Conservation (phyloP, 2,888 invertebrate genomes). For the Autographa gamma region DNA sequence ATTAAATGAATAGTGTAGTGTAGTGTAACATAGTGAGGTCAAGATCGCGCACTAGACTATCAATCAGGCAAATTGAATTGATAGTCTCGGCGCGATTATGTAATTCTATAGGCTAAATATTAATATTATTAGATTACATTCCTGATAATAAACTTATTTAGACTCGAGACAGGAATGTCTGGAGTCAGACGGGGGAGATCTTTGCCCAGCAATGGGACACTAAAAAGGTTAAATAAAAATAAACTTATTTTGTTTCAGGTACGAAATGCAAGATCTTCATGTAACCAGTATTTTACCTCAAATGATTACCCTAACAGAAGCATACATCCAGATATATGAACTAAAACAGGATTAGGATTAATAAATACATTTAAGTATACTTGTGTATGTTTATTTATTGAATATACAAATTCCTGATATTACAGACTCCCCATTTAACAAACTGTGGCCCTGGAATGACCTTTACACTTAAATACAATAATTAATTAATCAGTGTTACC, state of each 20-base stretch:
- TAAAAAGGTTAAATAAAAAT: too few species aligned
- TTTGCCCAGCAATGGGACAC: too few species aligned
- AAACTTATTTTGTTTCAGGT: conserved; percentile 76
- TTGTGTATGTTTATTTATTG: conserved; percentile 78
- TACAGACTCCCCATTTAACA: conserved; percentile 69
- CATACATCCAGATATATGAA: conserved; percentile 98
- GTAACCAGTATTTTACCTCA: conserved; percentile 99
- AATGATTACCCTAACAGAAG: conserved; percentile 99
- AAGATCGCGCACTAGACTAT: too few species aligned
- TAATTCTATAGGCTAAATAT: too few species aligned
- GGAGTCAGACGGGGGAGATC: too few species aligned
- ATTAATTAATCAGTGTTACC: conserved; percentile 62
- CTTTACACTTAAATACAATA: conserved; percentile 72
- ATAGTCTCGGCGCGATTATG: too few species aligned
- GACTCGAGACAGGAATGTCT: too few species aligned
- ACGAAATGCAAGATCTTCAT: conserved; percentile 98
- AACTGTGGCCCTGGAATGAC: conserved; percentile 77
- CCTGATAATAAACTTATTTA: neutral
- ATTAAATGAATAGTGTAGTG: too few species aligned
- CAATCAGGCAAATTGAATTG: too few species aligned
- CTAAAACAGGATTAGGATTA: conserved; percentile 81
- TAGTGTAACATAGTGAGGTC: too few species aligned
- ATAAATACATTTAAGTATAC: conserved; percentile 65
- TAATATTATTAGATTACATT: too few species aligned
- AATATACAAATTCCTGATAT: conserved; percentile 80